Base-by-base conservation (phyloP, 2,888 invertebrate species). In the Agonopterix arenella region DNA sequence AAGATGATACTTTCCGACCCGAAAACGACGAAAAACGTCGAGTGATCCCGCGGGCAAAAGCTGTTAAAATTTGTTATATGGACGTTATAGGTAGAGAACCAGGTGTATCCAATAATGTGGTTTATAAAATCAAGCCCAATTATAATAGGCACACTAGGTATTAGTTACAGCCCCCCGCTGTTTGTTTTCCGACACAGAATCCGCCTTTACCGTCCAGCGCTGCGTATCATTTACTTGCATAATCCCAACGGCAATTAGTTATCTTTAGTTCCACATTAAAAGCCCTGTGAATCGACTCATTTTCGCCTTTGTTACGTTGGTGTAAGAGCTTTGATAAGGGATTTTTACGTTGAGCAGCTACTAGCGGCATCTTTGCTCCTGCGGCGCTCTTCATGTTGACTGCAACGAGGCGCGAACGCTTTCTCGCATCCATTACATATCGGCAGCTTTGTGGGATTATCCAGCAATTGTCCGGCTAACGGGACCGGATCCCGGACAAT, bases 361-460 rank as follows among this genome's bases (percentile, higher is more conserved):
- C 28, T 28, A 28, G 28, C 81, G 82, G 80, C 73, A 59, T 66
- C 80, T 84, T 28, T 80, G 66, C 68, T 54, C 54, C 60, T 46
- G 64, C 75, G 70, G 71, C 61, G 53, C 59, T 60, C 69, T 78
- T 75, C 67, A 73, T 70, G 76, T 71, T 73, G 81, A 77, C 79
- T 76, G 77, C 85, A 84, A 53, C 79, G 78, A 86, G 80, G 85
- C 86, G 88, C 83, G 84, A 88, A 83, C 70, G 68, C 71, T 11
- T 70, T 76, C 79, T 74, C 77, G 78, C 77, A 70, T 77, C 78
- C 73, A 76, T 79, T 72, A 64, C 64, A 28, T 60, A 69, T 70
- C 80, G 86, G 83, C 62, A 58, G 76, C 82, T 84, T 80, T 85
- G 81, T 64, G 60, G 84, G 88, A 86, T 88, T 79, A 89, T 77